These are phyloP conservation scores for Tyto alba DNA, from an alignment of 2,113 vertebrate species.

Conservation along the genomic window DNA sequence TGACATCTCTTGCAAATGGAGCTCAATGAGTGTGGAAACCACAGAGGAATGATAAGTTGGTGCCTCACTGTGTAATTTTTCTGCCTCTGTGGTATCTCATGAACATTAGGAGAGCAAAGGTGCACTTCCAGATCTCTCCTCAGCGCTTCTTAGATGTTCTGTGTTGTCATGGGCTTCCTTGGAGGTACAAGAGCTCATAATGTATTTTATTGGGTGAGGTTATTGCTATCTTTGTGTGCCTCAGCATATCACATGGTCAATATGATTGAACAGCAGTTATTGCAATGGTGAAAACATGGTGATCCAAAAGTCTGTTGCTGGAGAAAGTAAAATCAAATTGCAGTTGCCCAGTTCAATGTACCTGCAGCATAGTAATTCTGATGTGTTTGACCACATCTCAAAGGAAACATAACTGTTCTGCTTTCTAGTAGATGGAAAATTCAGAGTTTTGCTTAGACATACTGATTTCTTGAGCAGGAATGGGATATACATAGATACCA, in stretches of 20 bases:
- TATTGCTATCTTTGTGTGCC: neutral
- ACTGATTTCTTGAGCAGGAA: neutral
- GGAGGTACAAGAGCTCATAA: rapidly evolving
- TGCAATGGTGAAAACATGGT: neutral
- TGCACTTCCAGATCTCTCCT: neutral
- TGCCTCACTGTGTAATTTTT: neutral
- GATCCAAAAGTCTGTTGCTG: neutral
- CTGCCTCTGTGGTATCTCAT: neutral
- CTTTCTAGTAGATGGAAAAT: neutral
- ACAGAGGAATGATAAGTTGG: neutral
- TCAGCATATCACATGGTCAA: neutral
- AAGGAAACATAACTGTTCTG: neutral
- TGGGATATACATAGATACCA: neutral
- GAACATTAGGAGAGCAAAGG: neutral
- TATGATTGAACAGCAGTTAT: rapidly evolving
- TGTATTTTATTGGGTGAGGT: neutral
- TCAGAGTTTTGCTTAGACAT: neutral
- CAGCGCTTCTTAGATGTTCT: neutral
- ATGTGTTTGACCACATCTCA: rapidly evolving
- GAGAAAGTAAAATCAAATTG: neutral
- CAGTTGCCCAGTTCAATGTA: neutral
- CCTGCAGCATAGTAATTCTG: neutral
- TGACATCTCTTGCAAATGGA: rapidly evolving
- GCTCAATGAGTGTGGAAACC: neutral
- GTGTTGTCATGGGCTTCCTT: neutral